Percentiles rank a stretch among this genome's conserved stretches.
Conservation (phyloP, 2,888 invertebrate species). For the Stegophylla sp. region DNA sequence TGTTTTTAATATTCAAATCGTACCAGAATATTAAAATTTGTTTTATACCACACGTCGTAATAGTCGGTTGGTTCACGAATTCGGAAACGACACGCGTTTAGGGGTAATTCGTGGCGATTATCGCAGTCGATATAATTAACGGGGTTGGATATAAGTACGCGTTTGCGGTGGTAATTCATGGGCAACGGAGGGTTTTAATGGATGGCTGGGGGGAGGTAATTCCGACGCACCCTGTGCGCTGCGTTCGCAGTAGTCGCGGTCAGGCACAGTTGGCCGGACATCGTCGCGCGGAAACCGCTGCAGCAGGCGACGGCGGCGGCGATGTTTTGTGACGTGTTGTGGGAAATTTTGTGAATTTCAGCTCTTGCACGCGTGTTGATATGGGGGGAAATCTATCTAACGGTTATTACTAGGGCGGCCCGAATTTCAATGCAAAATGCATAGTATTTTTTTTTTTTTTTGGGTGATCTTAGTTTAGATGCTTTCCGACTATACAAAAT, state of each 20-base stretch:
- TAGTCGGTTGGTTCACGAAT: too few relatives aligned
- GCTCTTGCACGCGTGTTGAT: neutral
- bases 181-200: slow-evolving; percentile 5
- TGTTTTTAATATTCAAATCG: too few relatives aligned
- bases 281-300: neutral
- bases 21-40: too few relatives aligned
- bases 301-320: neutral
- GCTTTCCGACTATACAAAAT: too few relatives aligned
- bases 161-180: neutral
- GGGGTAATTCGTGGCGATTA: neutral
- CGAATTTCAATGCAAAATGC: too few relatives aligned
- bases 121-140: too few relatives aligned
- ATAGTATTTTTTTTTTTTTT: too few relatives aligned
- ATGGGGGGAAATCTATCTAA: neutral
- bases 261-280: slow-evolving; percentile 44
- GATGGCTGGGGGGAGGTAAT: neutral
- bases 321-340: neutral
- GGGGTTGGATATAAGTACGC: neutral
- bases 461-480: too few relatives aligned
- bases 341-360: neutral
- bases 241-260: neutral
- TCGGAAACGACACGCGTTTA: too few relatives aligned
- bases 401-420: too few relatives aligned
- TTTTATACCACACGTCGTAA: too few relatives aligned
- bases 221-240: neutral